Percentiles rank a stretch among this genome's conserved stretches.
Evolutionary conservation across 2,888 invertebrate genomes (phyloP).

Genomic region (Habrosyne pyritoides): DNA sequence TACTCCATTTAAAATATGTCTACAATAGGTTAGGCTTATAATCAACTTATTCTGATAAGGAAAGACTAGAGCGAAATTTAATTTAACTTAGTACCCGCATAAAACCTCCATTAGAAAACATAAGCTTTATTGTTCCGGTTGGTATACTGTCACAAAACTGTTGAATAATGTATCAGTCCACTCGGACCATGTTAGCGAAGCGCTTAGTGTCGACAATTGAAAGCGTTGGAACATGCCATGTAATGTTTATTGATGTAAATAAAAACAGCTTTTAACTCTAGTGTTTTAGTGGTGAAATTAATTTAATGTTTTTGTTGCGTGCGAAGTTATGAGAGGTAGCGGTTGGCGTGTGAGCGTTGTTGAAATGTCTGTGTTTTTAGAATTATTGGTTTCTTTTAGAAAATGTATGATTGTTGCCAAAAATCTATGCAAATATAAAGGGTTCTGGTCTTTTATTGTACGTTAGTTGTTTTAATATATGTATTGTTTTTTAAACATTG

Average conservation of each 20-base stretch:
- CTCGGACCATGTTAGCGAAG: conserved; percentile 10
- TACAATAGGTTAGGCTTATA: too few species aligned
- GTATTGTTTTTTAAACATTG: too few species aligned
- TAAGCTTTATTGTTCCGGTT: conserved; percentile 6
- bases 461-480: too few species aligned
- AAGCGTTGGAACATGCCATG: background rate
- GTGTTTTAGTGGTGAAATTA: background rate
- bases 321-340: background rate
- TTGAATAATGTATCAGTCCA: conserved; percentile 25
- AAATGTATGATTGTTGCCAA: too few species aligned
- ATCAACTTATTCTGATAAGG: too few species aligned
- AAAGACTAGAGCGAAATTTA: too few species aligned
- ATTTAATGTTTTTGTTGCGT: background rate
- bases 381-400: too few species aligned
- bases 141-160: conserved; percentile 21
- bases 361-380: too few species aligned
- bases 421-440: too few species aligned
- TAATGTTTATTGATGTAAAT: background rate
- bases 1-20: too few species aligned
- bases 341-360: conserved; percentile 1
- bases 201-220: background rate
- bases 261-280: background rate
- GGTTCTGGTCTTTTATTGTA: too few species aligned
- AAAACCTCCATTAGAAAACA: background rate
- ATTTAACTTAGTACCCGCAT: too few species aligned